phyloP scores from a whole-genome alignment of 2,888 invertebrate genomes.

The Dasypolia templi region DNA sequence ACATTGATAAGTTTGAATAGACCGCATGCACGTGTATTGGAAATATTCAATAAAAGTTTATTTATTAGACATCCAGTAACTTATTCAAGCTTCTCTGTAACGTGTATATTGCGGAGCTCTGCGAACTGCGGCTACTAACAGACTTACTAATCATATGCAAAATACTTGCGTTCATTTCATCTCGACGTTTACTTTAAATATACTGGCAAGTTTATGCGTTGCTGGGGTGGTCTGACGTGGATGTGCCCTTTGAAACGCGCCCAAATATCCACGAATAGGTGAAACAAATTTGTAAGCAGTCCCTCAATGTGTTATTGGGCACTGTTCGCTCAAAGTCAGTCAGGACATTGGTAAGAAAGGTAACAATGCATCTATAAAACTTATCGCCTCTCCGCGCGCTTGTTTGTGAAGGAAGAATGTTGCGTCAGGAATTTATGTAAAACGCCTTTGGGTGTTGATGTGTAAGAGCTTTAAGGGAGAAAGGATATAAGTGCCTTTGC shows the following conservation, averaged over 20 bases:
- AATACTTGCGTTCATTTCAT: conserved; percentile 60
- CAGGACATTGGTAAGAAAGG: conserved; percentile 68
- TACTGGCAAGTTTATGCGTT: conserved; percentile 73
- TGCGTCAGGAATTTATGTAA: conserved; percentile 67
- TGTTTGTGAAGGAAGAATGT: conserved; percentile 72
- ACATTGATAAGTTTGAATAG: conserved; percentile 32
- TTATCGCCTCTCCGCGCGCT: conserved; percentile 77
- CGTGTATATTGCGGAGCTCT: conserved; percentile 40
- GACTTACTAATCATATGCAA: conserved; percentile 68
- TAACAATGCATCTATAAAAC: conserved; percentile 88
- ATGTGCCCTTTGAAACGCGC: conserved; percentile 70
- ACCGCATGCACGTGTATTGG: conserved; percentile 28
- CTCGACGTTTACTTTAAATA: conserved; percentile 69
- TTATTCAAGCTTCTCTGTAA: conserved; percentile 49
- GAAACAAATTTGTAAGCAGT: conserved; percentile 82
- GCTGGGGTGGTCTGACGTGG: conserved; percentile 77
- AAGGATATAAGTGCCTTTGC: conserved; percentile 50
- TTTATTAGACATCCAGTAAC: conserved; percentile 55
- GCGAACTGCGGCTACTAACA: conserved; percentile 43
- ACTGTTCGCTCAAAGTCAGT: conserved; percentile 62
- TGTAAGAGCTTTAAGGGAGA: conserved; percentile 46
- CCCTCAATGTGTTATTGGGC: conserved; percentile 76
- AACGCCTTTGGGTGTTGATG: conserved; percentile 63
- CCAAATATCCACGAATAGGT: conserved; percentile 80
- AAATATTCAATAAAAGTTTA: conserved; percentile 57